Evolutionary conservation across 2,113 vertebrate genomes (phyloP).

Genomic region (Elephas maximus): DNA sequence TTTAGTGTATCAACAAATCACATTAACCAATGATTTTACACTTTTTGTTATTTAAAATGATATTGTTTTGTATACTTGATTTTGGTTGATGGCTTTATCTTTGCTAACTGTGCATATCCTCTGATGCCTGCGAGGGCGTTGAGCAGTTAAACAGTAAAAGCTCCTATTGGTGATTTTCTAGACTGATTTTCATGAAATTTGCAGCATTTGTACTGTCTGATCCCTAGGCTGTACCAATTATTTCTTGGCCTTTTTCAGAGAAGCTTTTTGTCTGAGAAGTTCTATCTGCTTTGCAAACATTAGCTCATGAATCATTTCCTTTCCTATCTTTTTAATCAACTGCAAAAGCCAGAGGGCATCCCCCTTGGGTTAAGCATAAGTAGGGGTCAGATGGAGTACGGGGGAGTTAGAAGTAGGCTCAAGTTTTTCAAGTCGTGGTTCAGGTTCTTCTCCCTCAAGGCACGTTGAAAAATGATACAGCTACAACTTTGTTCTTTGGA

Average conservation of each 20-base stretch:
- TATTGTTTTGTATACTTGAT: not conserved
- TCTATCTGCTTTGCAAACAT: constrained; percentile 63
- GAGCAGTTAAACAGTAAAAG: not conserved
- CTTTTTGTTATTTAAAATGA: not conserved
- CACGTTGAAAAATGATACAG: not conserved
- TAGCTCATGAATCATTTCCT: constrained; percentile 51
- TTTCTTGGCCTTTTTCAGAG: constrained; percentile 39
- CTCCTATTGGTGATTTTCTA: not conserved
- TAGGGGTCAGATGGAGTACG: not conserved
- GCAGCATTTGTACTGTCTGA: not conserved
- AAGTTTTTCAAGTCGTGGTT: not conserved
- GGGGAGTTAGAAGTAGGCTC: not conserved
- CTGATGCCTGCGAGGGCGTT: not conserved
- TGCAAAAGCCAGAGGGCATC: not conserved
- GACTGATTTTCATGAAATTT: constrained; percentile 23
- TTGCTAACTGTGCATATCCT: not conserved
- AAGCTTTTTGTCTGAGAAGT: not conserved
- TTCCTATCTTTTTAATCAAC: not conserved
- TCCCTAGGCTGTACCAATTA: not conserved
- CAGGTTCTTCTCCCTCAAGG: not conserved
- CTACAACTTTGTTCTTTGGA: not conserved
- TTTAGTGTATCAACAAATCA: not conserved
- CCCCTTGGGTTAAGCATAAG: not conserved
- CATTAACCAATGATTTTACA: not conserved
- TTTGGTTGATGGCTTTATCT: not conserved